Percentiles rank a stretch among this genome's conserved stretches.
Evolutionary conservation across 2,113 vertebrate genomes (phyloP).

Genomic region (Cavia aperea): DNA sequence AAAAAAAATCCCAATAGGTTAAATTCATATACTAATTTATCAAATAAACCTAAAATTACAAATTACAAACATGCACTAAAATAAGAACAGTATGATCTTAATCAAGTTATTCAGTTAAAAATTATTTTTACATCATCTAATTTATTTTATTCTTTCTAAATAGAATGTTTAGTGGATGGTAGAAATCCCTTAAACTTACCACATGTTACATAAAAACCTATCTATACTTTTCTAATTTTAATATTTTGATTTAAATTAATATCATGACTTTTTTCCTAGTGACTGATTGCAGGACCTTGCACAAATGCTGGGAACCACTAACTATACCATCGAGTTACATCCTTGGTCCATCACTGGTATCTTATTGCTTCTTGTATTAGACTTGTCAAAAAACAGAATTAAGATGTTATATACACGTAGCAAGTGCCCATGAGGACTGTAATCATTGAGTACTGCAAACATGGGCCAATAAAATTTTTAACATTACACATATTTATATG

Average conservation of each 20-base stretch:
- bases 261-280: not conserved
- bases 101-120: constrained; percentile 20
- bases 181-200: not conserved
- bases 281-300: not conserved
- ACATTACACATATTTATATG: not conserved
- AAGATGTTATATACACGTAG: not conserved
- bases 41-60: not conserved
- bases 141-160: not conserved
- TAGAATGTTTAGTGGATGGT: not conserved
- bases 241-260: constrained; percentile 2
- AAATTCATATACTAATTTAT: not conserved
- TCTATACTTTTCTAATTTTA: not conserved
- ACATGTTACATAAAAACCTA: not conserved
- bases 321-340: not conserved
- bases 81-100: not conserved
- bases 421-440: not conserved
- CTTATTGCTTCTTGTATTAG: not conserved
- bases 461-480: not conserved
- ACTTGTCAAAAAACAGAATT: not conserved
- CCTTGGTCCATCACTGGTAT: not conserved
- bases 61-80: not conserved
- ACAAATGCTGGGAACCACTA: not conserved
- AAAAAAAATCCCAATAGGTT: not conserved
- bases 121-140: not conserved
- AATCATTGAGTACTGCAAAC: not conserved